Evolutionary conservation across 2,888 invertebrate genomes (phyloP).

Genomic region (Agapetus fuscipes): DNA sequence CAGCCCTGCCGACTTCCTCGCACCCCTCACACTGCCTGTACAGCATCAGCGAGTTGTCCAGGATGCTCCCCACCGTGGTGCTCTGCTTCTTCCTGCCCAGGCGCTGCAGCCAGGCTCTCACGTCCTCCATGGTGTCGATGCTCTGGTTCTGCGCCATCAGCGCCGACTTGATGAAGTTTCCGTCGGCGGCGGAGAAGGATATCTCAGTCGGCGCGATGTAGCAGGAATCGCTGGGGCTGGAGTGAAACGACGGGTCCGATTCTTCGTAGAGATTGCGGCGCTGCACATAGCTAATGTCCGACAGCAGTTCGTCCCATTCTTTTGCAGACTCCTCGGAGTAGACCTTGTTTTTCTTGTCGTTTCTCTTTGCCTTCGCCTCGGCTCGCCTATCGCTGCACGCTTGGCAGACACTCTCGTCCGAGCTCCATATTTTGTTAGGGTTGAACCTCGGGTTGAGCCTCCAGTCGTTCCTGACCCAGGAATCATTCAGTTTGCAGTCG

Average conservation of each 20-base stretch:
- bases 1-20: conserved; percentile 5
- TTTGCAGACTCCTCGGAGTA: conserved; percentile 40
- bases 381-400: conserved; percentile 25
- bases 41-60: conserved; percentile 15
- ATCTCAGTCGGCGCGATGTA: conserved; percentile 23
- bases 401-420: conserved; percentile 31
- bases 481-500: conserved; percentile 29
- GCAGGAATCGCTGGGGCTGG: conserved; percentile 18
- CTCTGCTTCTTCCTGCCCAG: neutral
- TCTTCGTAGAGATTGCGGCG: conserved; percentile 36
- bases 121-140: conserved; percentile 26
- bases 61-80: conserved; percentile 15
- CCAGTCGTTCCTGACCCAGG: conserved; percentile 24
- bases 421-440: conserved; percentile 28
- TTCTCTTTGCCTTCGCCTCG: conserved; percentile 22
- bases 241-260: conserved; percentile 23
- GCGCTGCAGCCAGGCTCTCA: conserved; percentile 11
- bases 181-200: conserved; percentile 23
- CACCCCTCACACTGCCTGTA: conserved; percentile 13
- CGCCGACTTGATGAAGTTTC: conserved; percentile 18
- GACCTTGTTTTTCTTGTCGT: conserved; percentile 22
- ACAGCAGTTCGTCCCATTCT: conserved; percentile 53
- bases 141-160: conserved; percentile 12
- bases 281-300: conserved; percentile 49
- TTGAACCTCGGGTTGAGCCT: conserved; percentile 11